These are phyloP conservation scores for Ptilorrhoa leucosticta DNA, from an alignment of 2,113 vertebrate species.

Conservation along the genomic window DNA sequence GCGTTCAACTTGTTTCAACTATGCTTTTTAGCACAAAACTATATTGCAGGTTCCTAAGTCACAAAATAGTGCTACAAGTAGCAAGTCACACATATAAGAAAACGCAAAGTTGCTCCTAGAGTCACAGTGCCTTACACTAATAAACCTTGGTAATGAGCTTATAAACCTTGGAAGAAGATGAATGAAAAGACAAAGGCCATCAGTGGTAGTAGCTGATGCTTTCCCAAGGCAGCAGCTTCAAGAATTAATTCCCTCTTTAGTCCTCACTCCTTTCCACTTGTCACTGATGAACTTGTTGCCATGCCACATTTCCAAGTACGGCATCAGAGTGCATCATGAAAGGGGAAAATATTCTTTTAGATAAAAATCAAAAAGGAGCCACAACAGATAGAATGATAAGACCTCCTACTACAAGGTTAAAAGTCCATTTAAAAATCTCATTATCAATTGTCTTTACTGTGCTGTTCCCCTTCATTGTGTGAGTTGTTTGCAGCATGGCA, in stretches of 20 bases:
- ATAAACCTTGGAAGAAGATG: not conserved
- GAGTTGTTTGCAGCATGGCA: slow-evolving; percentile 12
- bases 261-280: not conserved
- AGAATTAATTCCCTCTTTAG: not conserved
- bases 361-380: not conserved
- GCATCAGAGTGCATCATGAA: not conserved
- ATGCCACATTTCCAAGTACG: not conserved
- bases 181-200: not conserved
- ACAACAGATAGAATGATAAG: not conserved
- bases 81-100: not conserved
- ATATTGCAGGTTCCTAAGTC: not conserved
- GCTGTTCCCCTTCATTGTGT: not conserved
- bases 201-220: not conserved
- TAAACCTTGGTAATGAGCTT: not conserved
- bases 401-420: not conserved
- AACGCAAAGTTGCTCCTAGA: not conserved
- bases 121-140: not conserved
- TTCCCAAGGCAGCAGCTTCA: not conserved
- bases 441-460: slow-evolving; percentile 4
- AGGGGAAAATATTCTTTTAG: not conserved
- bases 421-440: not conserved
- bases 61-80: not conserved
- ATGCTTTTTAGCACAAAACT: not conserved
- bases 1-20: not conserved
- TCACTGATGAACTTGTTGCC: not conserved